Conservation (phyloP, 2,797 vertebrate species). For the Cuniculus paca region DNA sequence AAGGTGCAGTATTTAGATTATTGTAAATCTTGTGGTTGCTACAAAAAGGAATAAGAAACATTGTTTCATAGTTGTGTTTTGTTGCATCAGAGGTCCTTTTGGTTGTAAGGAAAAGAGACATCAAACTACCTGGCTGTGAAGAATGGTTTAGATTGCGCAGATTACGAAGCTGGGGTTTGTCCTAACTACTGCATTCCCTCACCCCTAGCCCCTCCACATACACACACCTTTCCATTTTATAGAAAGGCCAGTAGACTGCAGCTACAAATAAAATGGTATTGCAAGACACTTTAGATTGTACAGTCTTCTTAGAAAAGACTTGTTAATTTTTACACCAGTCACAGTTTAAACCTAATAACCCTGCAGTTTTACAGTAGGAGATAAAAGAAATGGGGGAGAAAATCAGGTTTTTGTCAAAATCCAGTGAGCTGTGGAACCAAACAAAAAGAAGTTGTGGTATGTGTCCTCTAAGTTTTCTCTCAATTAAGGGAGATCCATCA, state of each 20-base stretch:
- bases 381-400: not conserved
- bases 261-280: not conserved
- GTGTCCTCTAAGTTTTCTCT: not conserved
- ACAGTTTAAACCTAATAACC: slow-evolving; percentile 27
- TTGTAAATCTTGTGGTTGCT: slow-evolving; percentile 53
- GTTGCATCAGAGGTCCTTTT: not conserved
- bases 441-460: not conserved
- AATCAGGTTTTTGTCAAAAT: slow-evolving; percentile 50
- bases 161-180: not conserved
- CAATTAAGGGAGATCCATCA: not conserved
- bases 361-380: not conserved
- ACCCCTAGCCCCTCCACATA: not conserved
- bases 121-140: not conserved
- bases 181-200: not conserved
- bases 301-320: slow-evolving; percentile 37
- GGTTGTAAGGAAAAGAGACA: not conserved
- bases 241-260: slow-evolving; percentile 31
- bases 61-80: not conserved
- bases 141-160: not conserved
- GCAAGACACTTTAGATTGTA: not conserved
- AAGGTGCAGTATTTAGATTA: not conserved
- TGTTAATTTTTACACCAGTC: not conserved
- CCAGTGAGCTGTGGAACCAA: slow-evolving; percentile 24
- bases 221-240: not conserved
- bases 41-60: not conserved